A percentile compares a stretch with the other conserved stretches of the same genome.
Conservation (phyloP, 2,888 invertebrate genomes). For the Hetaerina titia region DNA sequence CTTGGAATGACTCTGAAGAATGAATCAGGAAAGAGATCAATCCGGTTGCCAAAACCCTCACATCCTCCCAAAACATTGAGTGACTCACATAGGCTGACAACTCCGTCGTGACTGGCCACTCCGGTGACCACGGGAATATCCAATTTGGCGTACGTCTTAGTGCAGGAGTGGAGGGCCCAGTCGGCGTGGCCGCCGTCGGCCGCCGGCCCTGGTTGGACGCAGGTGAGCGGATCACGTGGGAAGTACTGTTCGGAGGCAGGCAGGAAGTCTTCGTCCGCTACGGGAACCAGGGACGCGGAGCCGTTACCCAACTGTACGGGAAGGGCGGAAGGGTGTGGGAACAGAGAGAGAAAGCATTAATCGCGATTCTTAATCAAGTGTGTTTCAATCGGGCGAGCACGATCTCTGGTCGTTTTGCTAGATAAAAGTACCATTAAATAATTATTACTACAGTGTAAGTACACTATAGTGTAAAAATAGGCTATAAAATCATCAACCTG, state of each 20-base stretch:
- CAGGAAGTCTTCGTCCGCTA: conserved; percentile 81
- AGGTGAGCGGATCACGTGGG: conserved; percentile 78
- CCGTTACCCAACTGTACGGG: conserved; percentile 80
- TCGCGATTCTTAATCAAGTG: background rate
- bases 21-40: too few relatives aligned
- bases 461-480: too few relatives aligned
- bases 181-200: conserved; percentile 75
- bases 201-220: conserved; percentile 78
- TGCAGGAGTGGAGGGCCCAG: conserved; percentile 11
- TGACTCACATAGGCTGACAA: conserved; percentile 73
- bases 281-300: conserved; percentile 81
- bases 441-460: too few relatives aligned
- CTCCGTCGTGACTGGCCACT: conserved; percentile 73
- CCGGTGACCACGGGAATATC: conserved; percentile 73
- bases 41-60: too few relatives aligned
- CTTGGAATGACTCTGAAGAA: too few relatives aligned
- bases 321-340: background rate
- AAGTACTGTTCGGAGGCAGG: conserved; percentile 82
- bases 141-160: conserved; percentile 29
- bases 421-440: too few relatives aligned
- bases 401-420: too few relatives aligned
- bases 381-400: too few relatives aligned
- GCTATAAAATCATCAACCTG: too few relatives aligned
- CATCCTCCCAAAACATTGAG: background rate
- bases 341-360: background rate